phyloP scores from a whole-genome alignment of 2,888 invertebrate species.

The Chesias legatella region DNA sequence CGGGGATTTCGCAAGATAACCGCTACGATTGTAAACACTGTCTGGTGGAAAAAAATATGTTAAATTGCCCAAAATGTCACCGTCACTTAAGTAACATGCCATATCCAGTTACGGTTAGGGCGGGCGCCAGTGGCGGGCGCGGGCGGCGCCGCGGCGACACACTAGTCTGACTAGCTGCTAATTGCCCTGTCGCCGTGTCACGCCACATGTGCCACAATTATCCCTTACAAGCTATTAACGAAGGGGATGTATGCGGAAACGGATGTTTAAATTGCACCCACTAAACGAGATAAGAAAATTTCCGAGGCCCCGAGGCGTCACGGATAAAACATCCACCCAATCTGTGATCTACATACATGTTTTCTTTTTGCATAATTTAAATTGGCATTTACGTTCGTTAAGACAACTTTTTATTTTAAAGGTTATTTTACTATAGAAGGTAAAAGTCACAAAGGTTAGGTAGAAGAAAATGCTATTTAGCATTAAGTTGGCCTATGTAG shows the following conservation, averaged over 20 bases:
- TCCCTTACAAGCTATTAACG: constrained; percentile 75
- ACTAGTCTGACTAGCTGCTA: constrained; percentile 54
- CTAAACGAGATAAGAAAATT: constrained; percentile 64
- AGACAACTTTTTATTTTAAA: too few species aligned
- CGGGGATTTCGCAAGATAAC: constrained; percentile 67
- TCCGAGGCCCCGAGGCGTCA: constrained; percentile 36
- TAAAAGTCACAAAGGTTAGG: too few species aligned
- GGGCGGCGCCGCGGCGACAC: constrained; percentile 47
- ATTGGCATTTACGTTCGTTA: too few species aligned
- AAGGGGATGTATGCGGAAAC: constrained; percentile 73
- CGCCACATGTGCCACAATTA: constrained; percentile 77
- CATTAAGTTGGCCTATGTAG: too few species aligned
- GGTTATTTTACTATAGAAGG: too few species aligned
- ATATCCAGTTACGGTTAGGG: constrained; percentile 45
- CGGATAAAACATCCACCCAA: constrained; percentile 20
- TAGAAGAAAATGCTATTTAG: too few species aligned
- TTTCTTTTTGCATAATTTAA: background rate
- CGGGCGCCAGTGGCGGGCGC: constrained; percentile 23
- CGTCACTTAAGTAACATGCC: constrained; percentile 36
- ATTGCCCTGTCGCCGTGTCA: constrained; percentile 75
- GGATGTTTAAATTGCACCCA: constrained; percentile 78
- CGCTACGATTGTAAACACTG: constrained; percentile 39
- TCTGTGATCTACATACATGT: constrained; percentile 10
- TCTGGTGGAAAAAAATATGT: constrained; percentile 33
- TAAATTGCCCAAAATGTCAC: constrained; percentile 31